A percentile compares a stretch with the other conserved stretches of the same genome.
These are phyloP conservation scores for Harpalus rufipes DNA, from an alignment of 2,888 invertebrate genomes.

Conservation along the genomic window DNA sequence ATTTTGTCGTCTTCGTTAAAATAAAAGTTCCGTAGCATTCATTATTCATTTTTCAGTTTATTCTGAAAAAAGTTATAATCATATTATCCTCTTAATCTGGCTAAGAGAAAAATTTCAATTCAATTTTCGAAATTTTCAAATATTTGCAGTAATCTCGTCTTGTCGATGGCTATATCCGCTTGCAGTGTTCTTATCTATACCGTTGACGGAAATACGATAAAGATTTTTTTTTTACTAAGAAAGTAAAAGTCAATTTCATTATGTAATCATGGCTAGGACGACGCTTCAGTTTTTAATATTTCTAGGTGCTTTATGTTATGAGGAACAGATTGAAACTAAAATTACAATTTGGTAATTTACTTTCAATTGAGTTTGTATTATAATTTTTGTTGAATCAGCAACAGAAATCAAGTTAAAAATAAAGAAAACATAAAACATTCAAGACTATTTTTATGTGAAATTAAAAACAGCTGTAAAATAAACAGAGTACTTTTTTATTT, in stretches of 20 bases:
- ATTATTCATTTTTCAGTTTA: neutral
- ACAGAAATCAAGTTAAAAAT: neutral
- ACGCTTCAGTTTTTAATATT: neutral
- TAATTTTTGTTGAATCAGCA: no score
- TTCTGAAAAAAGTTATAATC: neutral
- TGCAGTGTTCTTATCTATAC: constrained; percentile 19
- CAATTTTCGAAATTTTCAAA: constrained; percentile 34
- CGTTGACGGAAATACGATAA: constrained; percentile 43
- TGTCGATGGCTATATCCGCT: constrained; percentile 38
- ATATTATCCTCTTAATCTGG: neutral
- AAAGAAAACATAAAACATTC: neutral
- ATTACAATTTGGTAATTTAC: neutral
- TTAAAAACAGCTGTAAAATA: no score
- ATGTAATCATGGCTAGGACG: neutral
- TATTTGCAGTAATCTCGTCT: constrained; percentile 19
- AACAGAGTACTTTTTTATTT: no score
- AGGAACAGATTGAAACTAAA: neutral
- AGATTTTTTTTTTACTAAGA: constrained; percentile 39
- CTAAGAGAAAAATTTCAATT: constrained; percentile 27
- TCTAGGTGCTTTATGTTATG: neutral
- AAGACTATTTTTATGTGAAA: no score
- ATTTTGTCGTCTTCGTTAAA: no score
- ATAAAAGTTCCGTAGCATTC: neutral
- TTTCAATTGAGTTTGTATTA: neutral
- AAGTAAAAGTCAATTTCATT: constrained; percentile 46